Evolutionary conservation across 2,113 vertebrate species (phyloP), one percentile per base, ranked within the genome.

Genomic region (Carassius carassius): DNA sequence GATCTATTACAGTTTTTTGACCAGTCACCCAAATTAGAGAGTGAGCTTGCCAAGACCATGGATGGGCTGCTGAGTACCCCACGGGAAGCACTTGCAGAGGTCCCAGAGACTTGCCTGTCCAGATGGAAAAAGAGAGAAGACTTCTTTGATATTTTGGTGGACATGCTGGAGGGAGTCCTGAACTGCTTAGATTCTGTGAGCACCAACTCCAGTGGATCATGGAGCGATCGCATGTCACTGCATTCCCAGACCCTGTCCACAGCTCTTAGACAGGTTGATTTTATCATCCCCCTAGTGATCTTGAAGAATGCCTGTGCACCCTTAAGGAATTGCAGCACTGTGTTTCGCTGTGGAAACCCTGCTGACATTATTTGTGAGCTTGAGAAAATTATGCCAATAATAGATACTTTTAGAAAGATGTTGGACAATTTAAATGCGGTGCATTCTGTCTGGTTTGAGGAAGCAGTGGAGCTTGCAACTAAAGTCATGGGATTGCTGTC

Each of bases 391-490:
- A 96, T 96, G 0, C 93, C 95, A 0, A 96, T 98, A 69, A 91
- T 98, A n/a, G 96, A 98, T 89, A 94, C 95, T 1, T 92, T 99
- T 6, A 94, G 94, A 0, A 98, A 99, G 88, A 96, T 97, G 88
- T 93, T 97, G 92, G 96, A 97, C 86, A 98, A 99, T 51, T 95
- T 99, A 21, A 94, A 93, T 56, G 92, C 95, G 5, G 93, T 98
- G 86, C 97, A 99, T 60, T 87, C 96, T 13, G 93, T 95, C 87
- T 99, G 98, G 98, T 99, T 98, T 86, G 98, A 99, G 88, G 96
- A 98, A 92, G 97, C 96, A 0, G 96, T 95, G 47, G 95, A 95
- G 88, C 88, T 99, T 63, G 88, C 94, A 1, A 95, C 94, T 85
- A 95, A 96, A 89, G 93, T 97, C 14, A 93, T 96, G 12, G 92